phyloP scores from a whole-genome alignment of 1,140 invertebrate species.

The Lasaia peninsularis region DNA sequence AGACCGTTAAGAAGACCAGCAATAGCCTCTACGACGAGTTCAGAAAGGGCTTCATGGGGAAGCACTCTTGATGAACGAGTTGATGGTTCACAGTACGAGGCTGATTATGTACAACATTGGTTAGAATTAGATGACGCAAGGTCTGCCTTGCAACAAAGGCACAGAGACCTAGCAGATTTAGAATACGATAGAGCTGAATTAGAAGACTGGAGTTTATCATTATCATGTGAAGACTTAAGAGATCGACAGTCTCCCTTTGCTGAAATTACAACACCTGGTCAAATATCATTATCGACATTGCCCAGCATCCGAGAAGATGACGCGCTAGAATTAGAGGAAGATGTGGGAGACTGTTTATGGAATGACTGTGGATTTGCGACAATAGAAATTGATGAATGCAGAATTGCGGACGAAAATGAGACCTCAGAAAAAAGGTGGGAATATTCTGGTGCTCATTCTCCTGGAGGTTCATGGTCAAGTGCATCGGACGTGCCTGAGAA shows the following conservation, averaged over 20 bases:
- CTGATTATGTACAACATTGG: constrained; percentile 87
- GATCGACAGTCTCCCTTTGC: constrained; percentile 73
- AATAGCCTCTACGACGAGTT: constrained; percentile 67
- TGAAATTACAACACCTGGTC: constrained; percentile 74
- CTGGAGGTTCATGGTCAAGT: constrained; percentile 82
- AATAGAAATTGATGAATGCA: constrained; percentile 68
- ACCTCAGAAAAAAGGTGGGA: constrained; percentile 75
- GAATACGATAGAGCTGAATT: constrained; percentile 86
- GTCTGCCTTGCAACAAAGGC: constrained; percentile 81
- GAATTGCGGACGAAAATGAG: constrained; percentile 56
- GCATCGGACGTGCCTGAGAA: constrained; percentile 79
- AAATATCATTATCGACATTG: constrained; percentile 80
- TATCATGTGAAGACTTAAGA: constrained; percentile 82
- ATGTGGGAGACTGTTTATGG: constrained; percentile 85
- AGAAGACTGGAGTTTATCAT: constrained; percentile 87
- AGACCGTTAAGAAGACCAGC: constrained; percentile 57
- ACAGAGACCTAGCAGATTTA: constrained; percentile 82
- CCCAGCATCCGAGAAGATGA: constrained; percentile 86
- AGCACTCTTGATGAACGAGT: constrained; percentile 76
- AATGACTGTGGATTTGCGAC: constrained; percentile 77
- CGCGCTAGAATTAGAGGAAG: constrained; percentile 84
- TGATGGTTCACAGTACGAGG: constrained; percentile 82
- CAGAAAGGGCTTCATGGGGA: constrained; percentile 77
- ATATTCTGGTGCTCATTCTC: constrained; percentile 74
- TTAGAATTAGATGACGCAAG: constrained; percentile 83